Evolutionary conservation across 2,888 invertebrate genomes (phyloP), one percentile per base, ranked within the genome.

Genomic region (Drosophila maculinotata): DNA sequence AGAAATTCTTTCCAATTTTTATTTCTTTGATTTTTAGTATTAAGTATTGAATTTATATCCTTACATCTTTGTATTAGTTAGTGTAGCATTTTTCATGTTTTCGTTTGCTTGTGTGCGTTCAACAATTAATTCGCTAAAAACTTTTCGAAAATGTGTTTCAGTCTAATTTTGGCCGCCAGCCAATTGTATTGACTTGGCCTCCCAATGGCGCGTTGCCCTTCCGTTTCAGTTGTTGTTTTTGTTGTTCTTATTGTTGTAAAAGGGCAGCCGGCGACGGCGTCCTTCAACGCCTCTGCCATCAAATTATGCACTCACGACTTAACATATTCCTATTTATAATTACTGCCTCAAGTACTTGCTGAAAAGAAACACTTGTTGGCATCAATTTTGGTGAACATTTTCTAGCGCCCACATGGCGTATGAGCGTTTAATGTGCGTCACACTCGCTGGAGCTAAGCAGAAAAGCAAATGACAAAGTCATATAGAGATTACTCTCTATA

Each of bases 161-260:
- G 75, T 69, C 60, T 59, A 49, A 53, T 56, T 81, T 84, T 83
- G 87, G 83, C 77, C 14, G 39, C 0, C 17, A 15, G 87, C 83
- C 83, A 83, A 87, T 49, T 74, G 57, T 76, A 79, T 69, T 83
- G 86, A 79, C 79, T 85, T 80, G 79, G 86, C 79, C 79, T 85
- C 79, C 70, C 75, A 81, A 66, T 47, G 44, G 69, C 64, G 53
- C 73, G 49, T 53, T 76, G 79, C 58, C 59, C 58, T 76, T 69
- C 52, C 63, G 59, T 64, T 52, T 54, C 23, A 12, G n/a, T 38
- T 33, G 36, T 60, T 57, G 30, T 33, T 48, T 35, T 39, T 53
- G 14, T 45, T 30, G 26, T 53, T 56, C 14, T 20, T 65, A 49
- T 26, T 58, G 45, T 45, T 71, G 54, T 49, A 81, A 80, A n/a